Conservation (phyloP, 2,888 invertebrate genomes). For the Leptura quadrifasciata region DNA sequence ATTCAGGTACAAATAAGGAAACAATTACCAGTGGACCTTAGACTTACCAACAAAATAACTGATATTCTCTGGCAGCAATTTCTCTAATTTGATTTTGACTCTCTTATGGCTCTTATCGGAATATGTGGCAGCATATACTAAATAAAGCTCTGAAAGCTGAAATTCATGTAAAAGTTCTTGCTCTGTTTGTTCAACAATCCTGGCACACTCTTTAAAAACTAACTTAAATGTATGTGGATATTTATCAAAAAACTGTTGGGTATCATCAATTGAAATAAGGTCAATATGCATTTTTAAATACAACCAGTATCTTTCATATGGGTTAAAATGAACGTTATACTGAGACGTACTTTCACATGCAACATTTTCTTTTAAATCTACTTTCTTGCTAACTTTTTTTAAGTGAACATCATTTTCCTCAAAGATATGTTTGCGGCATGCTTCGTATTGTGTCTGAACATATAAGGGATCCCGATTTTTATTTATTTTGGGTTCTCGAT, state of each 20-base stretch:
- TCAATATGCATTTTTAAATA: constrained; percentile 58
- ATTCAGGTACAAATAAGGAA: too few relatives aligned
- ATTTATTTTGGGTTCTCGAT: not conserved
- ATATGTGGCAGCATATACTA: constrained; percentile 58
- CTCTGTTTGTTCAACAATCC: constrained; percentile 65
- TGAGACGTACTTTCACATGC: not conserved
- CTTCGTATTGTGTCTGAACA: constrained; percentile 31
- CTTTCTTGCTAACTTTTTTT: constrained; percentile 24
- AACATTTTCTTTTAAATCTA: constrained; percentile 5
- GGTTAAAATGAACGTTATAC: constrained; percentile 63
- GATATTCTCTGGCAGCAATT: constrained; percentile 35
- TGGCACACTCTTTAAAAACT: constrained; percentile 66
- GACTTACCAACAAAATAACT: constrained; percentile 36
- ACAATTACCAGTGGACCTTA: constrained; percentile 39
- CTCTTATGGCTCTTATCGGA: constrained; percentile 49
- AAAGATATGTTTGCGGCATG: constrained; percentile 40
- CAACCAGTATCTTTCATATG: constrained; percentile 68
- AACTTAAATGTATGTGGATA: constrained; percentile 64
- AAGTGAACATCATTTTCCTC: constrained; percentile 37
- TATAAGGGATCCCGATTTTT: constrained; percentile 19
- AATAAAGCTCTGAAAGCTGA: constrained; percentile 62
- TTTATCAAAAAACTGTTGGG: constrained; percentile 58
- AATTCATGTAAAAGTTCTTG: constrained; percentile 66
- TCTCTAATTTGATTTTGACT: constrained; percentile 9
- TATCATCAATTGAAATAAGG: constrained; percentile 53